Base-by-base conservation (phyloP, 2,888 invertebrate genomes). In the Thecocarcelia acutangulata region DNA sequence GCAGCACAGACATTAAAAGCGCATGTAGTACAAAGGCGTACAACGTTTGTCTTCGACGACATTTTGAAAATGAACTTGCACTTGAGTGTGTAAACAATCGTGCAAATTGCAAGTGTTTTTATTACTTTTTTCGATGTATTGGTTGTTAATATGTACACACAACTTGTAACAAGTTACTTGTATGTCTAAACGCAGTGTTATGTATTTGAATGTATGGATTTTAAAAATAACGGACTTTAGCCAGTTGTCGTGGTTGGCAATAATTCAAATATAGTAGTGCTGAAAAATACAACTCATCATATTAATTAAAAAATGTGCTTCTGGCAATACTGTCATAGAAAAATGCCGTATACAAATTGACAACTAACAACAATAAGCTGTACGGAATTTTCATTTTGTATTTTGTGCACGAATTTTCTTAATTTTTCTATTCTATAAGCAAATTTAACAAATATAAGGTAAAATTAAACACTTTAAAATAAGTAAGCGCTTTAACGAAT, bases 341-440 rank as follows among this genome's bases (percentile, higher is more conserved):
- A 80, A 72, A 80, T 70, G 80, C 80, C 69, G 80, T 75, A 80
- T 64, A 79, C 72, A 72, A 61, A 59, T 52, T 79, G 78, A 79
- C 78, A 79, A 66, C 78, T 72, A 58, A 13, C 42, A 52, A 66
- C 5, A 73, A 73, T 28, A 59, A 68, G 50, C 44, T 74, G 56
- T n/a, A 42, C 24, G 52, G 6, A 42, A 19, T n/a, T 8, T 44
- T 66, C 52, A 42, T 66, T 68, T 68, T 48, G 33, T 28, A 48
- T n/a, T 68, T 64, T 52, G 1, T 52, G 13, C 50, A 42, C 4
- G 11, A n/a, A 17, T 54, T 46, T 63, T 46, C 9, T 15, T 40
- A 58, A 63, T 64, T 42, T 48, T 54, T 37, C 1, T 5, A 1
- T 19, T 44, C 50, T 52, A 8, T 28, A 61, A 76, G 24, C 24